Evolutionary conservation across 1,140 invertebrate species (phyloP), one percentile per base, ranked within the genome.

Genomic region (Drosophila burlai): DNA sequence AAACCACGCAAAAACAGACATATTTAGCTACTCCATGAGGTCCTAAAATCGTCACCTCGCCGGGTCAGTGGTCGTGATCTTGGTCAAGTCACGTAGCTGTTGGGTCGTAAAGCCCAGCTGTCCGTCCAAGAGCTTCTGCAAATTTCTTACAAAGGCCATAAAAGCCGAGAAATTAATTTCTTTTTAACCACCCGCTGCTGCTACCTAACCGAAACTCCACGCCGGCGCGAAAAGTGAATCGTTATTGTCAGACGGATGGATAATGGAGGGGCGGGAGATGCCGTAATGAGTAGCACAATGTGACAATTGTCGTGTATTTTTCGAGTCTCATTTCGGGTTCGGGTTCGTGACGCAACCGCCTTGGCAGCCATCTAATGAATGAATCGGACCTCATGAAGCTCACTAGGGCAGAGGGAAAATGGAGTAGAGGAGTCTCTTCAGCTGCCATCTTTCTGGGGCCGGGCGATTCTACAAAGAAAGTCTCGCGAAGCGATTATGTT

Each of bases 221-320:
- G 21, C 34, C 16, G 16, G 46, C 72, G 60, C 50, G 42, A 75
- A 76, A 42, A 52, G 71, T 74, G 69, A 74, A 74, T 75, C 42
- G 69, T 50, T 47, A 75, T 75, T 63, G 71, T 75, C 18, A 18
- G 42, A 9, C 24, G 40, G 38, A 21, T 40, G 54, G 26, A 7
- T n/a, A 47, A 24, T n/a, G 52, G 34, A 76, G 61, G 79, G 79
- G 66, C 68, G 80, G 66, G 84, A 89, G 76, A 87, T 87, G 83
- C 67, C 76, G 84, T 87, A 87, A 87, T 83, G 68, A 62, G 65
- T 62, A 76, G 80, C 76, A 83, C 67, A 89, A 89, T 87, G 84
- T 80, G 83, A 87, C 83, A 87, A 87, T 87, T 87, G 77, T 80
- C 76, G 72, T 80, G 62, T 76, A 55, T 47, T 79, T 78, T 85